These are phyloP conservation scores for Sternotherus odoratus DNA, from an alignment of 2,797 vertebrate genomes.

Conservation along the genomic window DNA sequence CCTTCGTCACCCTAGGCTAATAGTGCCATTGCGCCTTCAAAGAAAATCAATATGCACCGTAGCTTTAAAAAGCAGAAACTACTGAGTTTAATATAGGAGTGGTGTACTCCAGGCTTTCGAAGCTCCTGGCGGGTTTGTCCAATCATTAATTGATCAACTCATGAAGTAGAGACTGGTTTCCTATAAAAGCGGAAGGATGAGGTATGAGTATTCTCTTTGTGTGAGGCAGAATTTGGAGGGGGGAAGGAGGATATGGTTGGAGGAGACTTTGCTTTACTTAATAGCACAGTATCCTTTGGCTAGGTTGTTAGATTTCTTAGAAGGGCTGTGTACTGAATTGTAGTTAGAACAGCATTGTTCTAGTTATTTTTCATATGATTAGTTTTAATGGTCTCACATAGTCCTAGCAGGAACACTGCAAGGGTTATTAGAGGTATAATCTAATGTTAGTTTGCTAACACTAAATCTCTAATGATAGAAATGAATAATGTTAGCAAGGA, in stretches of 20 bases:
- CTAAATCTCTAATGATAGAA: not conserved
- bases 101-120: not conserved
- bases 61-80: not conserved
- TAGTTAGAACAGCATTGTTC: not conserved
- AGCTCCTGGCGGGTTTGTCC: not conserved
- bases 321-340: not conserved
- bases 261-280: not conserved
- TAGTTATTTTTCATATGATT: not conserved
- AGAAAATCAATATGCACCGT: not conserved
- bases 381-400: not conserved
- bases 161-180: not conserved
- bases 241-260: not conserved
- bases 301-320: not conserved
- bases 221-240: not conserved
- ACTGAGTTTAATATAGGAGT: rapidly evolving
- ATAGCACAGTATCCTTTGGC: not conserved
- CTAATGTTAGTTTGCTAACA: not conserved
- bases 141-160: not conserved
- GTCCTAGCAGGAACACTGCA: not conserved
- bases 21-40: not conserved
- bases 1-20: not conserved
- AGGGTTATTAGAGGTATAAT: not conserved
- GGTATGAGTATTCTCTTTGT: not conserved
- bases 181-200: not conserved
- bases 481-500: not conserved